Evolutionary conservation across 2,113 vertebrate species (phyloP).

Genomic region (Pardalotus punctatus): DNA sequence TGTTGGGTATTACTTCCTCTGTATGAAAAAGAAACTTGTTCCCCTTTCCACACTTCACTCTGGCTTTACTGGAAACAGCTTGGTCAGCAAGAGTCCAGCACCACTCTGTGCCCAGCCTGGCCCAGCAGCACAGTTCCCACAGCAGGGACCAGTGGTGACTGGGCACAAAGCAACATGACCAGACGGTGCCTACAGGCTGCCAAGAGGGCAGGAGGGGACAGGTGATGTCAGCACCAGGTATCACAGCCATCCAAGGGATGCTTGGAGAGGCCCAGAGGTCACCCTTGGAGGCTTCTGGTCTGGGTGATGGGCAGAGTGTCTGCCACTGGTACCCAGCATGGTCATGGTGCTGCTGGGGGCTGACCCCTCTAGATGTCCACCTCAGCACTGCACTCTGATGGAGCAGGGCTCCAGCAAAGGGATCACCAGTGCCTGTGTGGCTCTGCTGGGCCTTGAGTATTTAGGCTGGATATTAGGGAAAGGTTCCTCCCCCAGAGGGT

Average conservation of each 20-base stretch:
- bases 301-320: neutral
- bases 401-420: neutral
- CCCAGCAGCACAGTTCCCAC: neutral
- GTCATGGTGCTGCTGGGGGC: neutral
- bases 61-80: neutral
- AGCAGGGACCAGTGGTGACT: neutral
- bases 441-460: neutral
- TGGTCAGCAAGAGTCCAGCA: neutral
- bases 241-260: neutral
- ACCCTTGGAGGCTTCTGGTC: neutral
- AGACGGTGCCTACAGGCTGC: neutral
- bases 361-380: neutral
- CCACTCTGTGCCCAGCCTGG: neutral
- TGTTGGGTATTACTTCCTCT: neutral
- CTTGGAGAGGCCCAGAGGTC: fast-evolving
- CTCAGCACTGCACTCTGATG: fast-evolving
- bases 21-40: neutral
- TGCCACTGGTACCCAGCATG: neutral
- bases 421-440: neutral
- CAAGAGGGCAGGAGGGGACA: neutral
- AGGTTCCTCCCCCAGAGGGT: neutral
- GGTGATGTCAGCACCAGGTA: neutral
- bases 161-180: neutral
- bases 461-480: neutral
- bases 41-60: fast-evolving